Evolutionary conservation across 2,888 invertebrate species (phyloP).

Genomic region (Baronia brevicornis): DNA sequence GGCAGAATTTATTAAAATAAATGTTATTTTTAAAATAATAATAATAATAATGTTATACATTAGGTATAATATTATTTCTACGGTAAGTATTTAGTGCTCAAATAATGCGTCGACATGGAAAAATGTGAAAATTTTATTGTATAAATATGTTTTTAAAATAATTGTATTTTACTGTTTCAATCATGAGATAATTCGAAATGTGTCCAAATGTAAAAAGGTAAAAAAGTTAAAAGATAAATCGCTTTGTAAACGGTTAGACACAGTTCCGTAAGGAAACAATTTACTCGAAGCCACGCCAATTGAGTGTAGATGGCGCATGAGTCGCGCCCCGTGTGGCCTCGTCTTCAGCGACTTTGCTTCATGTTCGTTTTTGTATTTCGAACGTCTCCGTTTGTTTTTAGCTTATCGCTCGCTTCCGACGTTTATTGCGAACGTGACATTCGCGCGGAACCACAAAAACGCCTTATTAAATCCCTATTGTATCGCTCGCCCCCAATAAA

Average conservation of each 20-base stretch:
- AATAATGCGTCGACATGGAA: too few relatives aligned
- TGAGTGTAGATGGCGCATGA: constrained; percentile 65
- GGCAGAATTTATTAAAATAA: too few relatives aligned
- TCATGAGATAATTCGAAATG: neutral
- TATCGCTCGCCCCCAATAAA: neutral
- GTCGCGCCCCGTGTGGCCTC: constrained; percentile 60
- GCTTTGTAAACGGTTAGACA: constrained; percentile 23
- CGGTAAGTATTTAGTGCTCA: too few relatives aligned
- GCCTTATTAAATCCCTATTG: constrained; percentile 8
- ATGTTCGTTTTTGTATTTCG: constrained; percentile 45
- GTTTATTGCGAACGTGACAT: constrained; percentile 15
- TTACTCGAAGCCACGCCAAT: constrained; percentile 66
- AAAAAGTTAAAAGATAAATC: constrained; percentile 6
- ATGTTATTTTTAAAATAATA: too few relatives aligned
- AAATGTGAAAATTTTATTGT: too few relatives aligned
- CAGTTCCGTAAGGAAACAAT: constrained; percentile 43
- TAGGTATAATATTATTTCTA: too few relatives aligned
- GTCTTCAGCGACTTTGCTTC: constrained; percentile 45
- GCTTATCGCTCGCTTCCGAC: constrained; percentile 3
- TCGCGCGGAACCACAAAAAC: constrained; percentile 12
- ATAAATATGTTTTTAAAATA: too few relatives aligned
- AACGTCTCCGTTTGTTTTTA: constrained; percentile 25
- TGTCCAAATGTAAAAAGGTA: constrained; percentile 2
- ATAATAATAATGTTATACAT: too few relatives aligned
- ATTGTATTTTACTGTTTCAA: constrained; percentile 15